These are phyloP conservation scores for Macroglossus sobrinus DNA, from an alignment of 2,113 vertebrate genomes.

Conservation along the genomic window DNA sequence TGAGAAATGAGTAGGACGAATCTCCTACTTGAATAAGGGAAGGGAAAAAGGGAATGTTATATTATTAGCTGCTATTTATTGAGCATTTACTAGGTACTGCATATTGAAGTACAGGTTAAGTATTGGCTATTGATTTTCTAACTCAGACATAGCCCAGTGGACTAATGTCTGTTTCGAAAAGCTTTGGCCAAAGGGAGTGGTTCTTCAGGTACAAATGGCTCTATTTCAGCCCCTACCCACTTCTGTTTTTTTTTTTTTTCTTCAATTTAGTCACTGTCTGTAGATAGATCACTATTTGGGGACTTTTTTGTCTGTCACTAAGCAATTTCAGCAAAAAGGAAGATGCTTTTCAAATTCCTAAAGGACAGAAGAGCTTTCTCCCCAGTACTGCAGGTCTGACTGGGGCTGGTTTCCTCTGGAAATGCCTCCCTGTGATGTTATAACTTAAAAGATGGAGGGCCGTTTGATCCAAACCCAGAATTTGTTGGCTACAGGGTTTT, in stretches of 20 bases:
- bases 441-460: slow-evolving; percentile 62
- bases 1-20: not conserved
- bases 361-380: slow-evolving; percentile 15
- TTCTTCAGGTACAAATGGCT: not conserved
- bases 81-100: not conserved
- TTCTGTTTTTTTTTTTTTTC: not conserved
- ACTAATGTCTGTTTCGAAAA: not conserved
- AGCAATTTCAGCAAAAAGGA: slow-evolving; percentile 16
- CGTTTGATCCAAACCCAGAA: slow-evolving; percentile 69
- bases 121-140: not conserved
- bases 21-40: not conserved
- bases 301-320: slow-evolving; percentile 37
- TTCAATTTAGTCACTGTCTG: not conserved
- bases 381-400: slow-evolving; percentile 33
- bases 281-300: not conserved
- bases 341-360: slow-evolving; percentile 45
- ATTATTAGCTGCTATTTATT: not conserved
- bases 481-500: slow-evolving; percentile 73
- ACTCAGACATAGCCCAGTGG: not conserved
- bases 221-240: not conserved
- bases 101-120: not conserved
- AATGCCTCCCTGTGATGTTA: slow-evolving; percentile 66
- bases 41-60: not conserved
- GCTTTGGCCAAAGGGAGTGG: not conserved
- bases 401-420: slow-evolving; percentile 55